These are phyloP conservation scores for Tetranychus piercei DNA, from an alignment of 2,888 invertebrate species.

Conservation along the genomic window DNA sequence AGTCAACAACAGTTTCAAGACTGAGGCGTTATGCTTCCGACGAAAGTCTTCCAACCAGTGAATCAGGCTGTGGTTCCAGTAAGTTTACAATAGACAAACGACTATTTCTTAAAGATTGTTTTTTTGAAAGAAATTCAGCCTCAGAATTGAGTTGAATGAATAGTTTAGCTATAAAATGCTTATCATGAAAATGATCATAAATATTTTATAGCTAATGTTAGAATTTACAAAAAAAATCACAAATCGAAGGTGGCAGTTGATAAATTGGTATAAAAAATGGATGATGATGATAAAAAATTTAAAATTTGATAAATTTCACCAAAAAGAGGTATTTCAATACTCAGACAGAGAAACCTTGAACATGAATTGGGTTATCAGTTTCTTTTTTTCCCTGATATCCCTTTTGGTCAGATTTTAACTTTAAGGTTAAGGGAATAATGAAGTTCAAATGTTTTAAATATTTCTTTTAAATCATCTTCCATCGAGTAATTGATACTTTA, in stretches of 20 bases:
- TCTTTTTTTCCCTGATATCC: neutral
- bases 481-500: neutral
- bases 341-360: neutral
- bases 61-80: conserved; percentile 18
- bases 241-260: too few relatives aligned
- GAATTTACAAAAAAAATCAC: too few relatives aligned
- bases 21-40: conserved; percentile 6
- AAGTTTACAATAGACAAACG: neutral
- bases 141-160: too few relatives aligned
- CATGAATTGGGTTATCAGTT: neutral
- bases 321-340: neutral
- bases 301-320: too few relatives aligned
- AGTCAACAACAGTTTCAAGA: conserved; percentile 8
- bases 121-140: neutral
- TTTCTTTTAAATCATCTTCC: neutral
- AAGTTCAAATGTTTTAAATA: neutral
- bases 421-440: neutral
- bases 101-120: neutral
- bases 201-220: too few relatives aligned
- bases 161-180: too few relatives aligned
- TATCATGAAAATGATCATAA: too few relatives aligned
- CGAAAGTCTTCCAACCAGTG: conserved; percentile 8
- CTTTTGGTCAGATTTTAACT: neutral
- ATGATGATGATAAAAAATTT: neutral
- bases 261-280: neutral